phyloP scores from a whole-genome alignment of 2,113 vertebrate species.

The Hypomesus transpacificus region DNA sequence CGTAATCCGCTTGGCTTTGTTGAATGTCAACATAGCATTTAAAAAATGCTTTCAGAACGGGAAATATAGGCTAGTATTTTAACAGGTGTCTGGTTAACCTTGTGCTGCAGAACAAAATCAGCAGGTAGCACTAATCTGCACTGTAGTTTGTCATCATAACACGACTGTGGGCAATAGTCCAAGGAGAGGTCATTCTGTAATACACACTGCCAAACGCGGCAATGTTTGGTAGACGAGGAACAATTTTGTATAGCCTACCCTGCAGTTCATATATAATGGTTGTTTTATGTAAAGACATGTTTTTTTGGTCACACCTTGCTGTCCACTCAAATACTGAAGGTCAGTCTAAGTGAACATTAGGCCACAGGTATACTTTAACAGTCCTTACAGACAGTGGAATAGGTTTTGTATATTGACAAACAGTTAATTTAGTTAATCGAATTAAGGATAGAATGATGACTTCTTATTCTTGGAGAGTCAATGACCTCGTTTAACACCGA shows the following conservation, averaged over 20 bases:
- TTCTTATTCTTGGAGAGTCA: slow-evolving; percentile 3
- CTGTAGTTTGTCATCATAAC: slow-evolving; percentile 1
- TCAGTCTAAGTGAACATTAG: slow-evolving; percentile 27
- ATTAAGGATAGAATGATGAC: background rate
- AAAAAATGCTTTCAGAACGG: too few relatives aligned
- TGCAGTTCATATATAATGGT: background rate
- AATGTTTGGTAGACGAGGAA: background rate
- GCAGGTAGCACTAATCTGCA: slow-evolving; percentile 3
- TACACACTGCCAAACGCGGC: background rate
- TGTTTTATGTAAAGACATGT: background rate
- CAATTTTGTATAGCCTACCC: background rate
- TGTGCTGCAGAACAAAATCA: background rate
- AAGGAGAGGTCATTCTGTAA: slow-evolving; percentile 54
- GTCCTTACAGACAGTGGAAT: background rate
- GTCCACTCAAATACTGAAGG: slow-evolving; percentile 36
- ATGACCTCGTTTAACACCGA: slow-evolving; percentile 40
- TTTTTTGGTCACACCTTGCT: too few relatives aligned
- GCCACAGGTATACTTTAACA: too few relatives aligned
- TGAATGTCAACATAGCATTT: too few relatives aligned
- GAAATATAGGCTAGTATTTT: too few relatives aligned
- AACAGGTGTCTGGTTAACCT: background rate
- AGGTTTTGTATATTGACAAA: background rate
- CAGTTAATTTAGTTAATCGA: background rate
- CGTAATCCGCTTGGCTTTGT: too few relatives aligned
- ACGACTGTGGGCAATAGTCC: slow-evolving; percentile 46